phyloP scores from a whole-genome alignment of 53 echinoderm and acorn worm genomes.

The Patiria pectinifera region DNA sequence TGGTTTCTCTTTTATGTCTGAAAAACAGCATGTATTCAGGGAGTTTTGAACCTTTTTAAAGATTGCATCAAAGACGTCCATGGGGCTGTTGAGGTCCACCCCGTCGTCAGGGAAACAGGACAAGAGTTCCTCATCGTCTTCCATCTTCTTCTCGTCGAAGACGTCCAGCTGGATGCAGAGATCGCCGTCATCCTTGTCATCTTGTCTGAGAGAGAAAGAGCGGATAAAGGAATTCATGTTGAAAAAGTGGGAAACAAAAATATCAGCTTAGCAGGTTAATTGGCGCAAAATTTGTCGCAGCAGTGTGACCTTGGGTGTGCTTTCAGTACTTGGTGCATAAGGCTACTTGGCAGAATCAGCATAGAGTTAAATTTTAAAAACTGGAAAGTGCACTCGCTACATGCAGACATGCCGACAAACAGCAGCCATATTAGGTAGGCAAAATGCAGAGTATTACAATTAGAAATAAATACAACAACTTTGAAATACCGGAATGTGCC shows the following conservation, averaged over 20 bases:
- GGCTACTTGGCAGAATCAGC: not conserved
- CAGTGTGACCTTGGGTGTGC: not conserved
- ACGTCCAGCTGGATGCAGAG: conserved; percentile 90
- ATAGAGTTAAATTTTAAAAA: not conserved
- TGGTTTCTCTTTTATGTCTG: not conserved
- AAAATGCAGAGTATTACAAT: too few species aligned
- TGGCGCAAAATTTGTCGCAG: not conserved
- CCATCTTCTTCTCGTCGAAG: conserved; percentile 88
- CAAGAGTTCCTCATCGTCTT: conserved; percentile 86
- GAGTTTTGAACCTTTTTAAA: conserved; percentile 85
- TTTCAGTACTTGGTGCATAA: not conserved
- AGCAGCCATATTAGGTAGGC: too few species aligned
- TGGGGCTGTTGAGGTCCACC: conserved; percentile 91
- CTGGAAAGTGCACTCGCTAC: too few species aligned
- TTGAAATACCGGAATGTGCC: too few species aligned
- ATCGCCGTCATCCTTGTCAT: conserved; percentile 81
- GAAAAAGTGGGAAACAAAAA: not conserved
- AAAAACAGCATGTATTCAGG: not conserved
- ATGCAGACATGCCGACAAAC: too few species aligned
- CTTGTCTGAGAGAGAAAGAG: conserved; percentile 51
- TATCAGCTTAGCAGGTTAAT: not conserved
- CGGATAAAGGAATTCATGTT: not conserved
- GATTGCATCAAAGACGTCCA: conserved; percentile 95
- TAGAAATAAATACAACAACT: too few species aligned
- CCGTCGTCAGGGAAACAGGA: conserved; percentile 84